These are phyloP conservation scores for Ammodramus savannarum DNA, from an alignment of 2,113 vertebrate genomes.

Conservation along the genomic window DNA sequence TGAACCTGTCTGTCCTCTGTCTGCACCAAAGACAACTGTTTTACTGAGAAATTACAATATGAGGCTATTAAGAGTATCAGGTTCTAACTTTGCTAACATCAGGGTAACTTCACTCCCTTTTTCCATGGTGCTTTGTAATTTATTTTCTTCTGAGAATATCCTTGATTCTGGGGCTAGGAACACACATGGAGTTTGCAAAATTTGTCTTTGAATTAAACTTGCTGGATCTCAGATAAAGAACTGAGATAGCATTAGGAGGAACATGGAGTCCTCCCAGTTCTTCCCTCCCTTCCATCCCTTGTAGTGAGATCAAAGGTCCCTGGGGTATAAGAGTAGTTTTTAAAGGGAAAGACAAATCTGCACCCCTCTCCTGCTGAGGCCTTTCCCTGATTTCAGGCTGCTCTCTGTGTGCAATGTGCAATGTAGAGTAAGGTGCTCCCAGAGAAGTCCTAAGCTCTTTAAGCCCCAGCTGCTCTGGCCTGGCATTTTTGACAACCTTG, in stretches of 20 bases:
- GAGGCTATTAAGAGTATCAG: background rate
- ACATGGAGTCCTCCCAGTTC: background rate
- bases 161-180: background rate
- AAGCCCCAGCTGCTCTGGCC: background rate
- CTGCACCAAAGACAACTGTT: background rate
- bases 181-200: background rate
- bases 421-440: background rate
- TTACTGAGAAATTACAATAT: background rate
- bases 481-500: background rate
- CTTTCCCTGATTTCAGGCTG: background rate
- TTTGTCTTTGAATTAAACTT: conserved; percentile 25
- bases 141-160: background rate
- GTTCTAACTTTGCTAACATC: conserved; percentile 7
- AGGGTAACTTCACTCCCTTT: background rate
- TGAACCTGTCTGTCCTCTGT: background rate
- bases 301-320: background rate
- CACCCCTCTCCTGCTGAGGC: background rate
- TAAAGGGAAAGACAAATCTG: background rate
- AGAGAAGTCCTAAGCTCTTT: background rate
- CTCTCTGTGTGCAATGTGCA: background rate
- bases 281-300: background rate
- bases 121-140: background rate
- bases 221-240: conserved; percentile 14
- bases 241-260: background rate
- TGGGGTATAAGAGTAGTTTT: background rate